phyloP scores from a whole-genome alignment of 2,888 invertebrate species.

The Coelopa pilipes region DNA sequence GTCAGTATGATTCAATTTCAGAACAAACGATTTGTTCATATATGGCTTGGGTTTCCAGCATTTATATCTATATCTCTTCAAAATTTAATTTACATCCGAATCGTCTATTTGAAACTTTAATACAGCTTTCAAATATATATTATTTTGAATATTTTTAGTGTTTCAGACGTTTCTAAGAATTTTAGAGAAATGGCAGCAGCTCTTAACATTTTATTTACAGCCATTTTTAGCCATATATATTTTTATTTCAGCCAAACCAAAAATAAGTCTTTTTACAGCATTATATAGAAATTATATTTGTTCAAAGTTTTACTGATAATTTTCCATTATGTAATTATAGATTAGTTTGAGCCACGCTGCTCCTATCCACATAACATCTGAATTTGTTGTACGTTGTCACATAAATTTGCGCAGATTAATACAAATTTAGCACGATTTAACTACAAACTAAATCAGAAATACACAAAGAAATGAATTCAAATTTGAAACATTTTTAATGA shows the following conservation, averaged over 20 bases:
- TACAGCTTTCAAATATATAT: too few relatives aligned
- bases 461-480: conserved; percentile 34
- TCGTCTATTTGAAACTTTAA: too few relatives aligned
- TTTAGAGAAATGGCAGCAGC: too few relatives aligned
- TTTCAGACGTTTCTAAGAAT: too few relatives aligned
- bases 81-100: too few relatives aligned
- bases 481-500: conserved; percentile 34
- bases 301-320: conserved; percentile 39
- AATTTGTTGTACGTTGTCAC: conserved; percentile 35
- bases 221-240: background rate
- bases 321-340: conserved; percentile 47
- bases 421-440: conserved; percentile 27
- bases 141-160: too few relatives aligned
- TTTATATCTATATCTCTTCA: too few relatives aligned
- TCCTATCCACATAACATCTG: conserved; percentile 38
- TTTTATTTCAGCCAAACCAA: background rate
- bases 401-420: conserved; percentile 31
- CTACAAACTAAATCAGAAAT: conserved; percentile 27
- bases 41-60: too few relatives aligned
- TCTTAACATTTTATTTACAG: background rate
- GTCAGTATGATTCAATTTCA: background rate
- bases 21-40: too few relatives aligned
- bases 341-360: conserved; percentile 47
- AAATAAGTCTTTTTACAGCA: too few relatives aligned
- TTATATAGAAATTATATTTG: too few relatives aligned